Evolutionary conservation across 1,140 invertebrate genomes (phyloP).

Genomic region (Drosophila albomicans): DNA sequence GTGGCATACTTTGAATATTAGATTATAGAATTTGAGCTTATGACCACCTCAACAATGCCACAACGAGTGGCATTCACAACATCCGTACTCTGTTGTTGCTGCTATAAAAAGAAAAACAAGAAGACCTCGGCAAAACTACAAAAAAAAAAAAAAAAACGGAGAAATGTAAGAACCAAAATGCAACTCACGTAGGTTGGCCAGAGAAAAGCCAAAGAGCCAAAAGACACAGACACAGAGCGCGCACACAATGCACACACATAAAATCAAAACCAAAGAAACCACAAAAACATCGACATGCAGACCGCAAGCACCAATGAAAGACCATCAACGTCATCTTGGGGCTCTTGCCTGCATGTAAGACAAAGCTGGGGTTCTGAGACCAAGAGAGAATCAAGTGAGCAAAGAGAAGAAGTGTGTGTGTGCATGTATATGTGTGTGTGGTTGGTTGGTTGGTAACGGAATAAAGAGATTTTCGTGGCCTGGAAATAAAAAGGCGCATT

Average conservation of each 20-base stretch:
- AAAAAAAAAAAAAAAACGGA: too few relatives aligned
- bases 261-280: slow-evolving; percentile 37
- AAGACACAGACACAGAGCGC: slow-evolving; percentile 26
- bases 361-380: slow-evolving; percentile 2
- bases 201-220: slow-evolving; percentile 28
- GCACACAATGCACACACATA: slow-evolving; percentile 32
- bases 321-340: slow-evolving; percentile 48
- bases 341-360: slow-evolving; percentile 26
- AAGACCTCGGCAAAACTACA: background rate
- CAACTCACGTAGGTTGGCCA: slow-evolving; percentile 42
- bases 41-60: slow-evolving; percentile 23
- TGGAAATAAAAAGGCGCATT: slow-evolving; percentile 31
- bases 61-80: slow-evolving; percentile 1
- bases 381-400: background rate
- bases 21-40: slow-evolving; percentile 34
- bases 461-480: slow-evolving; percentile 23
- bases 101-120: slow-evolving; percentile 6
- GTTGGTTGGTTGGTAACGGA: slow-evolving; percentile 1
- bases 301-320: slow-evolving; percentile 52
- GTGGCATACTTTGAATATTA: slow-evolving; percentile 19
- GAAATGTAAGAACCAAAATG: slow-evolving; percentile 29
- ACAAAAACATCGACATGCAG: slow-evolving; percentile 44
- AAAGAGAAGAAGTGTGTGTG: background rate
- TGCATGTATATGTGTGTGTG: background rate
- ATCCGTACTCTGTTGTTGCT: slow-evolving; percentile 9